Evolutionary conservation across 2,888 invertebrate species (phyloP), one percentile per base, ranked within the genome.

Genomic region (Anticlea derivata): DNA sequence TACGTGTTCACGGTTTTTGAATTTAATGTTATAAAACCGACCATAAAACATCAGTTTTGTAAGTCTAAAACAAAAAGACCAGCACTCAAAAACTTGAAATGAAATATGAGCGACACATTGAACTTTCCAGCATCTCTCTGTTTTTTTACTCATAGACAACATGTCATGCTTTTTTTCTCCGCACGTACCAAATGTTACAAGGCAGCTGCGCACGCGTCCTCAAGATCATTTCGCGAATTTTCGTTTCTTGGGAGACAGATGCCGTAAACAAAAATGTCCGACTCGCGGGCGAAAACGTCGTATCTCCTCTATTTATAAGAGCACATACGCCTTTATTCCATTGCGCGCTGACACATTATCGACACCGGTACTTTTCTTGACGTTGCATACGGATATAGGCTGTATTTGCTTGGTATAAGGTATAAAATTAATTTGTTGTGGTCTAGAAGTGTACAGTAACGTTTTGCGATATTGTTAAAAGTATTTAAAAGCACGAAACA

Each of bases 171-270:
- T 74, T 81, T 77, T 72, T 73, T 61, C 51, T 55, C 37, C 75
- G 82, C 86, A 86, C 87, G 88, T 80, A 85, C 88, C 89, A 89
- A 89, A 86, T 87, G 88, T 75, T 82, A 61, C 66, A 45, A 47
- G 48, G 38, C 89, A 86, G 86, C 83, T 86, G 87, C 72, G 73
- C 73, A 61, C 68, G 72, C 68, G 75, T 61, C 63, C 60, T 61
- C 53, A 59, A 75, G 80, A 79, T 77, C 70, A 68, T 73, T 80
- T 85, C 75, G 88, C 88, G 80, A 87, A 87, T 83, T 79, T 79
- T 76, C 69, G 73, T 66, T 69, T 72, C 80, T 78, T 63, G 59
- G 56, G 66, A 71, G 70, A 76, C 80, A 80, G 76, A 78, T 79
- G 79, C 67, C 60, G 62, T 49, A 50, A 44, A 60, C 56, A 55